Conservation (phyloP, 2,888 invertebrate species). For the Lacanobia wlatinum region DNA sequence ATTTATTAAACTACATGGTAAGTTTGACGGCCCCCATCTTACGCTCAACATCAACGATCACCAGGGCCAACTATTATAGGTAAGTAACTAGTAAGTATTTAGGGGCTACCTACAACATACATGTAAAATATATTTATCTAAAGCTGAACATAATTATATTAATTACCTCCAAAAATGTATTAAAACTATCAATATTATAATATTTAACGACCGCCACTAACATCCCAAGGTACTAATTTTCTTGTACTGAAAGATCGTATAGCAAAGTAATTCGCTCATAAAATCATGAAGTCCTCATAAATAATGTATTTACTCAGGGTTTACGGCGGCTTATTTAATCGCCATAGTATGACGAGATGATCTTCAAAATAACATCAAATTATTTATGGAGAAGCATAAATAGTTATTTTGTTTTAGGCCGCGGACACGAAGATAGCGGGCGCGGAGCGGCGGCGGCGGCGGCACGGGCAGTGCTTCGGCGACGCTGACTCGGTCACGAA, state of each 20-base stretch:
- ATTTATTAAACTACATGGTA: too few species aligned
- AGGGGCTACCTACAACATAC: too few species aligned
- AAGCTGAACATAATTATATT: too few species aligned
- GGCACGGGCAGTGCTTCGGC: too few species aligned
- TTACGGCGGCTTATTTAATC: conserved; percentile 11
- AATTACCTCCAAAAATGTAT: not conserved
- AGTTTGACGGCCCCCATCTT: too few species aligned
- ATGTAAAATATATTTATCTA: too few species aligned
- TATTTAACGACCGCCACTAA: conserved; percentile 32
- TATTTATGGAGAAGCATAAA: conserved; percentile 10
- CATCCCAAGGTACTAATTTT: not conserved
- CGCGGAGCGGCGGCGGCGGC: too few species aligned
- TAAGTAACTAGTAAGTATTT: too few species aligned
- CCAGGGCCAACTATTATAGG: too few species aligned
- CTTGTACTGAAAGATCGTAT: conserved; percentile 15
- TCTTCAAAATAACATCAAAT: conserved; percentile 18
- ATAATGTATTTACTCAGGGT: conserved; percentile 21
- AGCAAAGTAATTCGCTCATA: conserved; percentile 28
- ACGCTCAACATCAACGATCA: too few species aligned
- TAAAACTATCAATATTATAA: conserved; percentile 19
- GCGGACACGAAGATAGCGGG: too few species aligned
- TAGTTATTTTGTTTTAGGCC: conserved; percentile 2
- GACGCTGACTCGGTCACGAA: too few species aligned
- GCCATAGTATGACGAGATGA: conserved; percentile 10
- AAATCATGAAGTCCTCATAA: conserved; percentile 37